Conservation (phyloP, 2,888 invertebrate genomes). For the Apodemia mormo region DNA sequence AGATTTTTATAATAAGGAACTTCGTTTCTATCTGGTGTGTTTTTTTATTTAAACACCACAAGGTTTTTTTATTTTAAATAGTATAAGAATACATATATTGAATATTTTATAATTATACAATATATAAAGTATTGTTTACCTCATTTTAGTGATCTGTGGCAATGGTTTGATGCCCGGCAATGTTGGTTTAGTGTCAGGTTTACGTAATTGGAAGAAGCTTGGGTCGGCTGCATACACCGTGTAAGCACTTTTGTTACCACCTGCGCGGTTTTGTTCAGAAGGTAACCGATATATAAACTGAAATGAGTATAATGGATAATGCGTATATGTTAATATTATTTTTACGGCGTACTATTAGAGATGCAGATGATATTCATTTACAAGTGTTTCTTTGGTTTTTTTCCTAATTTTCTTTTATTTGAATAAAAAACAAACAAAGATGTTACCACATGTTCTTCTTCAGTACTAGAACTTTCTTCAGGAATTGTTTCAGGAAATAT, state of each 20-base stretch:
- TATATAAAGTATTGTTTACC: constrained; percentile 55
- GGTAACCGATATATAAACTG: constrained; percentile 92
- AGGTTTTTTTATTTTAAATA: too few relatives aligned
- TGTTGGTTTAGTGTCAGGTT: constrained; percentile 57
- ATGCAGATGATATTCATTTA: background rate
- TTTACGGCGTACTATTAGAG: background rate
- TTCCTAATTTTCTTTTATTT: too few relatives aligned
- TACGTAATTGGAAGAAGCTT: constrained; percentile 85
- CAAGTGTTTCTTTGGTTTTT: too few relatives aligned
- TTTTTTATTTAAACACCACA: too few relatives aligned
- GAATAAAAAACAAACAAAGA: constrained; percentile 8
- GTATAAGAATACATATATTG: too few relatives aligned
- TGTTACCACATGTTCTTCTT: constrained; percentile 93
- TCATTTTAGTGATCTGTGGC: constrained; percentile 83
- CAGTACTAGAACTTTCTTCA: constrained; percentile 95
- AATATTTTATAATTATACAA: too few relatives aligned
- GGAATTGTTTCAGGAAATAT: constrained; percentile 96
- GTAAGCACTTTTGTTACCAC: constrained; percentile 86
- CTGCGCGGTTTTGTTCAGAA: constrained; percentile 86
- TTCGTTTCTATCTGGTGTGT: too few relatives aligned
- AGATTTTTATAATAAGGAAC: too few relatives aligned
- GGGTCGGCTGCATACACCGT: constrained; percentile 93
- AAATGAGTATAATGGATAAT: constrained; percentile 31
- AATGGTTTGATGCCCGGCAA: constrained; percentile 74
- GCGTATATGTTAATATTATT: background rate